These are phyloP conservation scores for Sparus aurata DNA, from an alignment of 2,797 vertebrate genomes.

Conservation along the genomic window DNA sequence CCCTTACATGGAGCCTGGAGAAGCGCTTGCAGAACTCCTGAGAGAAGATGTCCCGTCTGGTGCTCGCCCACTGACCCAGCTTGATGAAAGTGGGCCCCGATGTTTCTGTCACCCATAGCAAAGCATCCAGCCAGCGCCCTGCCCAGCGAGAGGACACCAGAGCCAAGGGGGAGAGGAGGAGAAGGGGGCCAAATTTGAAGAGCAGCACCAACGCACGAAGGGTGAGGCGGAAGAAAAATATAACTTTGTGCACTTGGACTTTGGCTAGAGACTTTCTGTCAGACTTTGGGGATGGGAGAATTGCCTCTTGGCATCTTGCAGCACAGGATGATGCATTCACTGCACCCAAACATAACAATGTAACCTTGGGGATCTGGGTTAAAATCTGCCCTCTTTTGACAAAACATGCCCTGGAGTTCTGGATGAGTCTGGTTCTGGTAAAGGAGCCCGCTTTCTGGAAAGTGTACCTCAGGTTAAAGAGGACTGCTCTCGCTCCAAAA, in stretches of 20 bases:
- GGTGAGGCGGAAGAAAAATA: slow-evolving; percentile 82
- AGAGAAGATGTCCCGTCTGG: slow-evolving; percentile 93
- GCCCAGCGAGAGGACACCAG: slow-evolving; percentile 82
- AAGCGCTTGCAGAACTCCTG: slow-evolving; percentile 91
- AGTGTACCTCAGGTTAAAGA: slow-evolving; percentile 69
- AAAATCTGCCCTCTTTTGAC: slow-evolving; percentile 65
- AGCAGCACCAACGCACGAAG: slow-evolving; percentile 87
- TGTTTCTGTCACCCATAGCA: slow-evolving; percentile 91
- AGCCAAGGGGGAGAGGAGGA: slow-evolving; percentile 89
- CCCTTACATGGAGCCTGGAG: slow-evolving; percentile 90
- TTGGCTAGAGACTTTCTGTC: slow-evolving; percentile 76
- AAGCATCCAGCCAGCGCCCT: slow-evolving; percentile 86
- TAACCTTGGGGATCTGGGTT: slow-evolving; percentile 80
- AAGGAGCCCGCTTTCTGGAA: slow-evolving; percentile 59
- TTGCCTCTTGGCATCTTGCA: slow-evolving; percentile 67
- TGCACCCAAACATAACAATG: slow-evolving; percentile 81
- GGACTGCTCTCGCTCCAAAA: slow-evolving; percentile 66
- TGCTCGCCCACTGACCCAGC: slow-evolving; percentile 97
- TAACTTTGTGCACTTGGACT: slow-evolving; percentile 84
- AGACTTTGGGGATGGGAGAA: slow-evolving; percentile 15
- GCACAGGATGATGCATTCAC: slow-evolving; percentile 38
- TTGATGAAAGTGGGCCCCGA: slow-evolving; percentile 95
- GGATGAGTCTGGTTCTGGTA: slow-evolving; percentile 48
- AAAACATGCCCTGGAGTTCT: slow-evolving; percentile 42
- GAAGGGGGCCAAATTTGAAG: slow-evolving; percentile 90